phyloP scores from a whole-genome alignment of 2,113 vertebrate genomes.

The Todiramphus saurophagus region DNA sequence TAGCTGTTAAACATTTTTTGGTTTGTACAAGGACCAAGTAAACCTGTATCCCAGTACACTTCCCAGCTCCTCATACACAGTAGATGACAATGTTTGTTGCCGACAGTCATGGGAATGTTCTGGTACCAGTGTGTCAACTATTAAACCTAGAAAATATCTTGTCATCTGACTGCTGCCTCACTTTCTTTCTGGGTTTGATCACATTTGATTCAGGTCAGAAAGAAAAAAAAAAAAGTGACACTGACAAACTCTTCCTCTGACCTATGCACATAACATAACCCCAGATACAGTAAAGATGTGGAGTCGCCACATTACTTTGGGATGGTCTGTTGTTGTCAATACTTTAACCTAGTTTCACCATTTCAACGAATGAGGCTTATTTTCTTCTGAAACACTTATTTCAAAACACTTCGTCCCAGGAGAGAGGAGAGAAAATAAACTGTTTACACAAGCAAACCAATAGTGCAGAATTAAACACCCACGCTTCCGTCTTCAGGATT shows the following conservation, averaged over 20 bases:
- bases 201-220: neutral
- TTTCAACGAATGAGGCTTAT: neutral
- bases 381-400: neutral
- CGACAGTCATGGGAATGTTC: neutral
- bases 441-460: slow-evolving; percentile 22
- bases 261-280: rapidly evolving
- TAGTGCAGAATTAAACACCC: neutral
- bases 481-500: neutral
- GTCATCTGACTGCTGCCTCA: neutral
- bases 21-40: neutral
- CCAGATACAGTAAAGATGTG: neutral
- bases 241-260: neutral
- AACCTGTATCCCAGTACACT: neutral
- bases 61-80: rapidly evolving
- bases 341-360: neutral
- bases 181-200: neutral
- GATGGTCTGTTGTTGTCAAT: neutral
- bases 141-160: neutral
- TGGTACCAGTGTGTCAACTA: neutral
- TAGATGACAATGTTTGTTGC: neutral
- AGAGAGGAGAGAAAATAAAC: slow-evolving; percentile 21
- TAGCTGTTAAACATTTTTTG: neutral
- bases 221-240: neutral
- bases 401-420: neutral
- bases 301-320: neutral